phyloP scores from a whole-genome alignment of 2,797 vertebrate species.

The Pseudocheirus occidentalis region DNA sequence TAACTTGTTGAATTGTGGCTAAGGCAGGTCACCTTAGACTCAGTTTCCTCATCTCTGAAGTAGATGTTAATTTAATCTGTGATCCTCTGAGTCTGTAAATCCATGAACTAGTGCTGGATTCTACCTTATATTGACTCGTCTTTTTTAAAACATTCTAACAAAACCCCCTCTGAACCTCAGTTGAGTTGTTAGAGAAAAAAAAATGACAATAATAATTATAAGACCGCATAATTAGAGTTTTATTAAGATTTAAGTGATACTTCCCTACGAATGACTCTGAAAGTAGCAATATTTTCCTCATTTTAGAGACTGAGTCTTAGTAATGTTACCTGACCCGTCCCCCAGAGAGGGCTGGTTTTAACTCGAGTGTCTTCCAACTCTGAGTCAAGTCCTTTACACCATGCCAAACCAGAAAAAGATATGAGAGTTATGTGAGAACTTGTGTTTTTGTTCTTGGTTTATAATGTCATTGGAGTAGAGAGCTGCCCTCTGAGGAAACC shows the following conservation, averaged over 20 bases:
- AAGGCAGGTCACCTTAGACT: not conserved
- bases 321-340: not conserved
- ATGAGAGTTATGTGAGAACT: not conserved
- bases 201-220: not conserved
- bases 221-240: not conserved
- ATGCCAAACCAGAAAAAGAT: not conserved
- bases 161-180: not conserved
- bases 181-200: not conserved
- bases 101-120: not conserved
- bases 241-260: not conserved
- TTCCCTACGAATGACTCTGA: not conserved
- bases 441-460: not conserved
- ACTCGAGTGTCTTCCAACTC: not conserved
- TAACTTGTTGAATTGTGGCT: not conserved
- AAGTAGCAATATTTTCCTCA: not conserved
- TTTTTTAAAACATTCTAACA: not conserved
- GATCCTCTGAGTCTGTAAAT: not conserved
- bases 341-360: not conserved
- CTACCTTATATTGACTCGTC: not conserved
- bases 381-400: not conserved
- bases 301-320: not conserved
- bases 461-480: not conserved
- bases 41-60: not conserved
- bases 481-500: not conserved
- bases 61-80: not conserved